These are phyloP conservation scores for Oxystoma pomonae DNA, from an alignment of 2,888 invertebrate genomes.

Conservation along the genomic window DNA sequence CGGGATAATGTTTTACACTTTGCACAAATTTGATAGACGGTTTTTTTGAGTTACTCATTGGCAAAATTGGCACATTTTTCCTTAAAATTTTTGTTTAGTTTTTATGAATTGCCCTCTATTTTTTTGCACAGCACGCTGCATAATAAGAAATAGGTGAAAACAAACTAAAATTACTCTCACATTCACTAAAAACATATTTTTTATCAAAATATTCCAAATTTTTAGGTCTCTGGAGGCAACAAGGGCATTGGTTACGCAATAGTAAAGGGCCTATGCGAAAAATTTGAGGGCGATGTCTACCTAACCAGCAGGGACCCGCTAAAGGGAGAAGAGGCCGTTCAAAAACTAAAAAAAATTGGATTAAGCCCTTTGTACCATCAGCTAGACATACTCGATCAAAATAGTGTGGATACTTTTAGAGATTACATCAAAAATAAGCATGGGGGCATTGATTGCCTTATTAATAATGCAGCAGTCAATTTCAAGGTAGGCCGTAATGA, in stretches of 20 bases:
- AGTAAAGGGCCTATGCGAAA: slow-evolving; percentile 61
- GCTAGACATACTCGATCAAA: slow-evolving; percentile 60
- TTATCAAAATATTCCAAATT: no score
- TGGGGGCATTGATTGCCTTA: slow-evolving; percentile 65
- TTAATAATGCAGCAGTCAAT: slow-evolving; percentile 74
- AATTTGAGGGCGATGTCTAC: slow-evolving; percentile 64
- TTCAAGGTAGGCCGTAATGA: slow-evolving; percentile 5
- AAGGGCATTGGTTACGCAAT: slow-evolving; percentile 67
- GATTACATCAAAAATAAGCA: slow-evolving; percentile 57
- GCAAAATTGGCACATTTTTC: no score
- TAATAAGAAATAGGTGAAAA: no score
- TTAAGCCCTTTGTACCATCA: slow-evolving; percentile 59
- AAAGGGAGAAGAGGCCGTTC: slow-evolving; percentile 57
- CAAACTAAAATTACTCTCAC: no score
- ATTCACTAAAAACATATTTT: no score
- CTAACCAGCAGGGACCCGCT: slow-evolving; percentile 60
- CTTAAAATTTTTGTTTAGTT: no score
- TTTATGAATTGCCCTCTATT: no score
- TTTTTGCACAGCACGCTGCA: no score
- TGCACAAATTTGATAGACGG: no score
- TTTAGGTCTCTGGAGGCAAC: slow-evolving; percentile 66
- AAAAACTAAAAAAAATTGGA: slow-evolving; percentile 53
- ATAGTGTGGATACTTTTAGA: slow-evolving; percentile 56
- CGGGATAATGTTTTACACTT: no score
- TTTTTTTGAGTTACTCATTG: no score